Conservation (phyloP, 2,113 vertebrate species). For the Hyperoodon ampullatus region DNA sequence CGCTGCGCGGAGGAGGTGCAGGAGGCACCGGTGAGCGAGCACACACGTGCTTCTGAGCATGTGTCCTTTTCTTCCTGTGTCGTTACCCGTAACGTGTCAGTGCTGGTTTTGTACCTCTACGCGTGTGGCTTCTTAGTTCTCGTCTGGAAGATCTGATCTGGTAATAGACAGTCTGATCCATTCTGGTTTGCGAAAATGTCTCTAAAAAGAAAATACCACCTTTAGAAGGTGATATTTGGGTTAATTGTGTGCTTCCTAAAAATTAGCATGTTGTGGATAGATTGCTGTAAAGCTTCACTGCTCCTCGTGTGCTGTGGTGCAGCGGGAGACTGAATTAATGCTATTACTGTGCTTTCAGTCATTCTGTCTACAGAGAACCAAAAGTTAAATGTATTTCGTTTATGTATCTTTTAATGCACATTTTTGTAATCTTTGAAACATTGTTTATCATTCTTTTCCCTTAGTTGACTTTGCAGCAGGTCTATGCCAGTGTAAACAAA, state of each 20-base stretch:
- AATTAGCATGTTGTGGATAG: not conserved
- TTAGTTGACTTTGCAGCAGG: constrained; percentile 90
- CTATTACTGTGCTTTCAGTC: not conserved
- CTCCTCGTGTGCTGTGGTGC: fast-evolving
- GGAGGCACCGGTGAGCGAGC: constrained; percentile 74
- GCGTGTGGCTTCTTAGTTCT: fast-evolving
- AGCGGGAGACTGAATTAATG: no score
- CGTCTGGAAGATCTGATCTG: no score
- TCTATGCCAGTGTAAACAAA: constrained; percentile 89
- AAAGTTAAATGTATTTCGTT: not conserved
- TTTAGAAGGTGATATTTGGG: not conserved
- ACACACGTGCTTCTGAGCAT: not conserved
- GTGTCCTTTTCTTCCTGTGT: fast-evolving
- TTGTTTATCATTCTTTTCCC: not conserved
- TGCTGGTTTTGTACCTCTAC: fast-evolving
- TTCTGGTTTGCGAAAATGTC: no score
- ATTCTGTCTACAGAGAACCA: not conserved
- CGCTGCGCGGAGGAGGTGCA: constrained; percentile 75
- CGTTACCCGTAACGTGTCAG: fast-evolving
- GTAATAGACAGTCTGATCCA: not conserved
- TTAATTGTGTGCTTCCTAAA: not conserved
- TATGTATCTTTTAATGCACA: not conserved
- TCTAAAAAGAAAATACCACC: not conserved
- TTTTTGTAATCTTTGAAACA: not conserved
- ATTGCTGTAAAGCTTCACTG: no score